These are phyloP conservation scores for Vireo griseus DNA, from an alignment of 2,797 vertebrate species.

Conservation along the genomic window DNA sequence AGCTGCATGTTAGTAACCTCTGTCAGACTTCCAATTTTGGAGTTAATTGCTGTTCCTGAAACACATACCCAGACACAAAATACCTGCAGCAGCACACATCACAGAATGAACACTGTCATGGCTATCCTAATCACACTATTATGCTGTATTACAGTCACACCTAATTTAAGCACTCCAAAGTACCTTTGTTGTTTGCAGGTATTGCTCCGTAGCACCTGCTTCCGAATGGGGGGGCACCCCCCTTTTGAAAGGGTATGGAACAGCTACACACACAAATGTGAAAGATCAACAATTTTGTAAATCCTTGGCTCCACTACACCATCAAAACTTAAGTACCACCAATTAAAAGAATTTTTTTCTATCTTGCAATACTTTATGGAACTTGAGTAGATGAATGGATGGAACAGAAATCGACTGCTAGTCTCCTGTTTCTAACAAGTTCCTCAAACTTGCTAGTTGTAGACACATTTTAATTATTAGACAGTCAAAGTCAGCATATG, in stretches of 20 bases:
- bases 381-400: not conserved
- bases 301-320: not conserved
- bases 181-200: not conserved
- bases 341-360: not conserved
- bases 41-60: slow-evolving; percentile 46
- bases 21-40: slow-evolving; percentile 33
- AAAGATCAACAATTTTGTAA: not conserved
- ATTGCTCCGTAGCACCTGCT: not conserved
- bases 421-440: not conserved
- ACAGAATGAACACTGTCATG: not conserved
- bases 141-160: not conserved
- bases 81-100: slow-evolving; percentile 50
- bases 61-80: slow-evolving; percentile 46
- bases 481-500: not conserved
- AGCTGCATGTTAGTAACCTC: not conserved
- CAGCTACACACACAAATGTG: not conserved
- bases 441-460: not conserved
- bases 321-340: not conserved
- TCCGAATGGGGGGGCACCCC: not conserved
- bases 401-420: not conserved
- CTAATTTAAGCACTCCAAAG: not conserved
- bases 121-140: not conserved
- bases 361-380: not conserved
- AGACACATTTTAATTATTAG: not conserved
- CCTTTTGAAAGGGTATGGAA: not conserved